Conservation (phyloP, 2,888 invertebrate genomes). For the Drosophila suboccidentalis region DNA sequence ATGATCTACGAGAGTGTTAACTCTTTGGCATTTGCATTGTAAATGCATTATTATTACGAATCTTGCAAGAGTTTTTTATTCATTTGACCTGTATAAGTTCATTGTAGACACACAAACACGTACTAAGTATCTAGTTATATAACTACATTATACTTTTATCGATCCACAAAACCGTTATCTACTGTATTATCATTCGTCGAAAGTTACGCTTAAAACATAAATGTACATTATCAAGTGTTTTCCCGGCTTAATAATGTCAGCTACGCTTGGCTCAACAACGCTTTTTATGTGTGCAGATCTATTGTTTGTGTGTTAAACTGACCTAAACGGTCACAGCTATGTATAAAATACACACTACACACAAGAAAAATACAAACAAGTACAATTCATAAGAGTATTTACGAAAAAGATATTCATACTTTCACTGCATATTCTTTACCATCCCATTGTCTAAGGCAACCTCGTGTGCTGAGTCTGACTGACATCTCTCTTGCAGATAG, state of each 20-base stretch:
- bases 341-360: background rate
- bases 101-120: conserved; percentile 4
- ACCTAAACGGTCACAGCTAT: conserved; percentile 23
- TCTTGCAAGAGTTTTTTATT: background rate
- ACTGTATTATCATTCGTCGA: conserved; percentile 19
- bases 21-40: conserved; percentile 1
- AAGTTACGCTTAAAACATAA: conserved; percentile 17
- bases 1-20: background rate
- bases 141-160: conserved; percentile 7
- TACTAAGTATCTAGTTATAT: conserved; percentile 10
- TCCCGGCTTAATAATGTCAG: conserved; percentile 23
- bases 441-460: conserved; percentile 6
- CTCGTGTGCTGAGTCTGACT: background rate
- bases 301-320: conserved; percentile 37
- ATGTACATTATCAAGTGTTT: conserved; percentile 8
- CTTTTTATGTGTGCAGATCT: conserved; percentile 12
- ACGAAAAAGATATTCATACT: conserved; percentile 4
- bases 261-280: conserved; percentile 18
- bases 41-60: background rate
- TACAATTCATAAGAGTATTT: background rate
- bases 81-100: background rate
- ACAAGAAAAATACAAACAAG: background rate
- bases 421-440: conserved; percentile 28
- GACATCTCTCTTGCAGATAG: background rate
- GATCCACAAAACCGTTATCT: conserved; percentile 20